phyloP scores from a whole-genome alignment of 1,140 invertebrate species.

The Leptonema lineaticorne region DNA sequence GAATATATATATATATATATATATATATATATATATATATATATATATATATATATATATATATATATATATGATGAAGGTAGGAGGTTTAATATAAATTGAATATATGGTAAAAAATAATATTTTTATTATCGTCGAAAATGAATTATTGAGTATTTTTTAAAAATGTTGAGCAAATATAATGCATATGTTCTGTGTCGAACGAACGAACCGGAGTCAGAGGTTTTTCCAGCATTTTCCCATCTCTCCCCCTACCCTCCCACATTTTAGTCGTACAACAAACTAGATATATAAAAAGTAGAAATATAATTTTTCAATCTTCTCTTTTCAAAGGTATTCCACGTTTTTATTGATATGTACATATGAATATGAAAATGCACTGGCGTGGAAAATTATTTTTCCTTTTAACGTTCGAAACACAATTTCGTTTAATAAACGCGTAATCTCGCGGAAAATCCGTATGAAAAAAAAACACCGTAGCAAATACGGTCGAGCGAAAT shows the following conservation, averaged over 20 bases:
- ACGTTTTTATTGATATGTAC: slow-evolving; percentile 24
- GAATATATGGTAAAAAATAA: too few relatives aligned
- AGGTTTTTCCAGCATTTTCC: background rate
- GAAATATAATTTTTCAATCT: slow-evolving; percentile 39
- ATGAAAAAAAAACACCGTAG: too few relatives aligned
- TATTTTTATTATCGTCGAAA: too few relatives aligned
- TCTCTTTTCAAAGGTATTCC: slow-evolving; percentile 37
- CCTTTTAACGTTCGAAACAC: too few relatives aligned
- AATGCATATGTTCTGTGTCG: background rate
- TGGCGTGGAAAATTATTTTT: too few relatives aligned
- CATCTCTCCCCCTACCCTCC: background rate
- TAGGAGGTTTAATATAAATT: too few relatives aligned
- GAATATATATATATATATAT: background rate
- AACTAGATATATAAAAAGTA: slow-evolving; percentile 31
- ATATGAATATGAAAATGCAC: slow-evolving; percentile 8
- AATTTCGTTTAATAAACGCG: too few relatives aligned
- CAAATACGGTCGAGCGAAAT: too few relatives aligned
- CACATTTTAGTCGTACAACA: too few relatives aligned
- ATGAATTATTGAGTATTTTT: too few relatives aligned
- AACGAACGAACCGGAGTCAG: too few relatives aligned
- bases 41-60: background rate
- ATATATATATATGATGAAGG: background rate
- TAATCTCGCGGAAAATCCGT: too few relatives aligned
- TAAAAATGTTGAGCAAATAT: background rate
- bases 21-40: background rate